A percentile compares a stretch with the other conserved stretches of the same genome.
Conservation (phyloP, 1,140 invertebrate genomes). For the Brachionus asplanchnoidis region DNA sequence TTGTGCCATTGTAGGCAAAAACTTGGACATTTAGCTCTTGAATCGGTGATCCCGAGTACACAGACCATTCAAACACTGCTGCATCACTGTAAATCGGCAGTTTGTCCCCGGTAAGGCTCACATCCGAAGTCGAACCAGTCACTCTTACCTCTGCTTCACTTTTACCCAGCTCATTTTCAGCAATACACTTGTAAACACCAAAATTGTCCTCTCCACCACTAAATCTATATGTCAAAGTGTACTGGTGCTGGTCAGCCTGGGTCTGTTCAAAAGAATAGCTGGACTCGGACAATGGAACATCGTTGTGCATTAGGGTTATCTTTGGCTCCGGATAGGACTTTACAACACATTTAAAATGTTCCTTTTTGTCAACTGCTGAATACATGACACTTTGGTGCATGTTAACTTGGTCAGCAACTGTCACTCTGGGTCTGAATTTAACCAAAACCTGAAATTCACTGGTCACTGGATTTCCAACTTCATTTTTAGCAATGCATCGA, state of each 20-base stretch:
- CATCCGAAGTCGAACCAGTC: neutral
- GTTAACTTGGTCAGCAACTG: neutral
- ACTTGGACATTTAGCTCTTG: slow-evolving; percentile 39
- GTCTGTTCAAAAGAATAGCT: neutral
- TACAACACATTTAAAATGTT: neutral
- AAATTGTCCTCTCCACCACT: neutral
- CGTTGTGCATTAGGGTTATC: neutral
- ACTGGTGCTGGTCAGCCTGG: neutral
- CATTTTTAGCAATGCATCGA: slow-evolving; percentile 41
- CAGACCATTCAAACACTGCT: slow-evolving; percentile 34
- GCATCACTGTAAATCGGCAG: slow-evolving; percentile 33
- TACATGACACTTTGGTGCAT: slow-evolving; percentile 22
- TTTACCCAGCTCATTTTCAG: slow-evolving; percentile 22
- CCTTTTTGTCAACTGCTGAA: slow-evolving; percentile 2
- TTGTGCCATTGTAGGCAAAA: neutral
- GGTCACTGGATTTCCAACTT: slow-evolving; percentile 11
- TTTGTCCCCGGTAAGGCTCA: neutral
- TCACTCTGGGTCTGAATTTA: neutral
- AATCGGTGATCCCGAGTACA: slow-evolving; percentile 17
- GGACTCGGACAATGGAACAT: neutral
- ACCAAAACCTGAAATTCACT: slow-evolving; percentile 37
- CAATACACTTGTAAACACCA: slow-evolving; percentile 18
- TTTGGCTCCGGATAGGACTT: neutral
- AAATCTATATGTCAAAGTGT: neutral
- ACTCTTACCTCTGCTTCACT: neutral